Base-by-base conservation (phyloP, 2,113 vertebrate species). In the Gopherus flavomarginatus region DNA sequence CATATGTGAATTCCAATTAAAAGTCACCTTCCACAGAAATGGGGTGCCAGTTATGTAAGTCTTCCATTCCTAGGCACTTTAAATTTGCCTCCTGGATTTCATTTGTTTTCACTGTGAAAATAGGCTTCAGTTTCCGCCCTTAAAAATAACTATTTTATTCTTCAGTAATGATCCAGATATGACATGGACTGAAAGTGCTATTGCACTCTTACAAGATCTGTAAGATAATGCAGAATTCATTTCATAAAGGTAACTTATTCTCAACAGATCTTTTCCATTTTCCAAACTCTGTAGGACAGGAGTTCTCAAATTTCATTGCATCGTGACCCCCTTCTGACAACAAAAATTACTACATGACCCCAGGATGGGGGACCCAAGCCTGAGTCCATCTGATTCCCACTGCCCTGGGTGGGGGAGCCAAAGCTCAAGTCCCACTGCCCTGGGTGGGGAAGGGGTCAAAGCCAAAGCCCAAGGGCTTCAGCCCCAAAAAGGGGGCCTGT, bases 21-120 rank as follows among this genome's bases (percentile, higher is more conserved):
- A 81, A 0, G 0, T 49, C 0, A 0, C 72, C 94, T 96, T 79
- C 87, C 0, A 2, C 4, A 13, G 8, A 6, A 69, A 29, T 17
- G 0, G 4, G 21, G 7, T 13, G 12, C 0, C 0, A 35, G 14
- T 49, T 83, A 3, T 47, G 5, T 42, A 22, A 2, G 21, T 24
- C 8, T 38, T 72, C 19, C 14, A 31, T 27, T 31, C 1, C 2
- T 11, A 13, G 72, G 17, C 19, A 77, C 27, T 29, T 81, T 91
- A 90, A 24, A 0, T 42, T 79, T 26, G 35, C 11, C 6, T 65
- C 12, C 59, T 95, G 69, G 24, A 56, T 89, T 87, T 90, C 50
- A 69, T 89, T 27, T 75, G 27, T 59, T 92, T 5, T 4, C 2
- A 16, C 1, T 31, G 27, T 19, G 54, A 89, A 65, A 52, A 56